phyloP scores from a whole-genome alignment of 2,113 vertebrate species.

The Myiagra hebetior region DNA sequence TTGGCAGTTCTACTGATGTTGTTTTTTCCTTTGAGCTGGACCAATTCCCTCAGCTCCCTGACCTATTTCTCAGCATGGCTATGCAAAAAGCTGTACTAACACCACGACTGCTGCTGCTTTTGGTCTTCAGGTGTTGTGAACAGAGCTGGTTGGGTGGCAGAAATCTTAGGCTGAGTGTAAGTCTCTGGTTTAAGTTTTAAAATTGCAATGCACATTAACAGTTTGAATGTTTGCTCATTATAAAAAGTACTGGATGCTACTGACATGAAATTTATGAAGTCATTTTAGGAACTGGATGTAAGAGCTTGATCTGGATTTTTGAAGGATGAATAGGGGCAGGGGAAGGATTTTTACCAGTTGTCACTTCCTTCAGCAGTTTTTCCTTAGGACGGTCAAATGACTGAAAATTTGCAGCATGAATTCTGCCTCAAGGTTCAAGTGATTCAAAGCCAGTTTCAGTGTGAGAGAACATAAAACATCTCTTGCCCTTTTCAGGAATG shows the following conservation, averaged over 20 bases:
- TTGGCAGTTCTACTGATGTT: background rate
- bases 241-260: background rate
- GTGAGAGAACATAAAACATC: background rate
- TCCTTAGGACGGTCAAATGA: background rate
- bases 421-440: background rate
- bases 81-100: background rate
- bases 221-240: background rate
- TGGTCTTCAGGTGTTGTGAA: background rate
- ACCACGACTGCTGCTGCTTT: background rate
- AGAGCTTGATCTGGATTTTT: background rate
- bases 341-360: background rate
- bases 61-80: background rate
- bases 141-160: background rate
- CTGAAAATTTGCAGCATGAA: background rate
- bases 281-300: background rate
- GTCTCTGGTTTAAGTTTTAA: background rate
- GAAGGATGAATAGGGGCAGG: background rate
- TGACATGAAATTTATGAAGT: background rate
- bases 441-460: background rate
- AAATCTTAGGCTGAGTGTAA: background rate
- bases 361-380: background rate
- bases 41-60: background rate
- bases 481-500: background rate
- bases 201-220: background rate
- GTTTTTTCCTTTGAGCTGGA: background rate